Base-by-base conservation (phyloP, 2,797 vertebrate species). In the Glossophaga mutica region DNA sequence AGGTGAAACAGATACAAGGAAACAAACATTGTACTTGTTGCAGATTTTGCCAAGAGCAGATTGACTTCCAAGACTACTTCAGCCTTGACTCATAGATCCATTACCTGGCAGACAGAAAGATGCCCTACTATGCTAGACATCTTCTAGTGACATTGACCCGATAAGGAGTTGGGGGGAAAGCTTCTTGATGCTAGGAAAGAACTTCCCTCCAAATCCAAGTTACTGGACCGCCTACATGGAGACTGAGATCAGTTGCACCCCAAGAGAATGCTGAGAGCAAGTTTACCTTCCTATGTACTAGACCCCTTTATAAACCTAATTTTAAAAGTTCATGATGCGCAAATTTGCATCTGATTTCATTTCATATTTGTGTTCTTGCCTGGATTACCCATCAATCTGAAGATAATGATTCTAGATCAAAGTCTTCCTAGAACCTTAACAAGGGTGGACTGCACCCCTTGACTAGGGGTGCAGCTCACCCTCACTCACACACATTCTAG, bases 31-130 rank as follows among this genome's bases (percentile, higher is more conserved):
- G 22, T 21, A 9, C 10, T 34, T 11, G 7, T 12, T 78, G 48
- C n/a, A 81, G 37, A 81, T 59, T 81, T 78, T 97, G 94, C 96
- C 94, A 91, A 83, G 48, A 79, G 9, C 39, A 68, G 73, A 39
- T 6, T 7, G 21, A 62, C 85, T 88, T 77, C 68, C 90, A 76
- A 88, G 42, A 9, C 65, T 34, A 8, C 76, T 55, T 93, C 76
- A 87, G 46, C 87, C 67, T 93, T 89, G 42, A 88, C 55, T 71
- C 77, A 16, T 8, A 46, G 84, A 78, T 37, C 32, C n/a, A 12
- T 48, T 87, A 65, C 62, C 59, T 70, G 73, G 46, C 42, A 76
- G 62, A 67, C 22, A 74, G 48, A 18, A 74, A 22, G 2, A 50
- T 6, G 15, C 42, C 62, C 55, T 78, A 15, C 62, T 82, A 6